Conservation (phyloP, 2,888 invertebrate species). For the Cephus pulcher region DNA sequence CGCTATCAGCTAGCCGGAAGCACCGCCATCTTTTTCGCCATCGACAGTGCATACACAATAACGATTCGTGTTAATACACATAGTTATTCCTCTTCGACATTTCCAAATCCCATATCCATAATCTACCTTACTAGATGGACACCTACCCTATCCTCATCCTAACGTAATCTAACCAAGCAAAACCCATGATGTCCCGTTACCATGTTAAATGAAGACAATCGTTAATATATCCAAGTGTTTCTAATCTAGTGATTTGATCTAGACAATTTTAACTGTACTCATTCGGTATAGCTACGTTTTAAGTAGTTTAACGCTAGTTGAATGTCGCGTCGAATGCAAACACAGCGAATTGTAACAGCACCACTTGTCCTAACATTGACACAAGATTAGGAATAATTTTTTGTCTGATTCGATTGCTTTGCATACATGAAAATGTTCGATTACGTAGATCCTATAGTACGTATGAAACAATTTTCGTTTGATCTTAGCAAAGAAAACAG, state of each 20-base stretch:
- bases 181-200: constrained; percentile 5
- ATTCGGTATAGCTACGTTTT: neutral
- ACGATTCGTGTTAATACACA: constrained; percentile 10
- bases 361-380: neutral
- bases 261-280: neutral
- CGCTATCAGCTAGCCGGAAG: constrained; percentile 44
- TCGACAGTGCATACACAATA: constrained; percentile 31
- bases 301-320: neutral
- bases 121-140: neutral
- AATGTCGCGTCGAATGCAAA: neutral
- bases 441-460: neutral
- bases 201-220: constrained; percentile 22
- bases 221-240: constrained; percentile 25
- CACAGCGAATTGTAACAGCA: neutral
- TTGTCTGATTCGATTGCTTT: neutral
- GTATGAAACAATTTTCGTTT: neutral
- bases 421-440: neutral
- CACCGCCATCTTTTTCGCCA: constrained; percentile 40
- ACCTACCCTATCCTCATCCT: neutral
- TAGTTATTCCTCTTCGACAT: neutral
- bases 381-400: neutral
- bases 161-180: neutral
- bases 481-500: neutral
- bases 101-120: neutral
- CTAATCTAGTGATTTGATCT: constrained; percentile 6